Conservation (phyloP, 2,113 vertebrate genomes). For the Xiphophorus couchianus region DNA sequence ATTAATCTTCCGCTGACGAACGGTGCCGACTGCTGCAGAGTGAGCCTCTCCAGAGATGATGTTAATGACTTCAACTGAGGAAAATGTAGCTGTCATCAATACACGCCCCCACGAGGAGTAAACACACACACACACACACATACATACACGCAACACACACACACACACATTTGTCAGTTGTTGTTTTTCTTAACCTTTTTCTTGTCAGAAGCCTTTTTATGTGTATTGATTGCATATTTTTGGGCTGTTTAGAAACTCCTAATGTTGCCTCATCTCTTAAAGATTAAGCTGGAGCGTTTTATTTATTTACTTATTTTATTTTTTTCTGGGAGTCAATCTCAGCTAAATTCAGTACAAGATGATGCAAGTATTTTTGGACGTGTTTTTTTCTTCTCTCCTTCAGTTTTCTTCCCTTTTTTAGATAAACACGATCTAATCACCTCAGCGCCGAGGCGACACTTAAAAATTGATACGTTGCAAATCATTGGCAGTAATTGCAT, state of each 20-base stretch:
- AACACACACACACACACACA: conserved; percentile 32
- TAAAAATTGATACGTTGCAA: conserved; percentile 37
- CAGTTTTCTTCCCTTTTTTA: conserved; percentile 39
- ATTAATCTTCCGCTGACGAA: conserved; percentile 68
- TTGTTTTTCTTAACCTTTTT: conserved; percentile 29
- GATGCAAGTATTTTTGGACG: conserved; percentile 49
- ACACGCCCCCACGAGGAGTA: conserved; percentile 40
- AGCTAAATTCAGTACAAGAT: conserved; percentile 47
- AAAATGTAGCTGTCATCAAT: conserved; percentile 50
- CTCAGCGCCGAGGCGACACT: conserved; percentile 36
- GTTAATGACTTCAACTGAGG: conserved; percentile 45
- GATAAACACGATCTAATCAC: conserved; percentile 43
- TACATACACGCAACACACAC: conserved; percentile 2
- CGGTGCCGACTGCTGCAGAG: conserved; percentile 34
- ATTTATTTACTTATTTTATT: no score
- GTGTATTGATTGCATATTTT: conserved; percentile 35
- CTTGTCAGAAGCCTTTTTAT: conserved; percentile 39
- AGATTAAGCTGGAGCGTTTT: conserved; percentile 33
- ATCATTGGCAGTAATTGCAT: conserved; percentile 43
- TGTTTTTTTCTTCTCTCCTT: conserved; percentile 14
- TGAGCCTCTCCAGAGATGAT: conserved; percentile 56
- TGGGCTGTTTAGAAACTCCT: conserved; percentile 45
- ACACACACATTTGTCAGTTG: background rate
- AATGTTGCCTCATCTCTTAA: conserved; percentile 32
- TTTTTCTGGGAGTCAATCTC: conserved; percentile 20